Evolutionary conservation across 2,888 invertebrate genomes (phyloP).

Genomic region (Eulithis prunata): DNA sequence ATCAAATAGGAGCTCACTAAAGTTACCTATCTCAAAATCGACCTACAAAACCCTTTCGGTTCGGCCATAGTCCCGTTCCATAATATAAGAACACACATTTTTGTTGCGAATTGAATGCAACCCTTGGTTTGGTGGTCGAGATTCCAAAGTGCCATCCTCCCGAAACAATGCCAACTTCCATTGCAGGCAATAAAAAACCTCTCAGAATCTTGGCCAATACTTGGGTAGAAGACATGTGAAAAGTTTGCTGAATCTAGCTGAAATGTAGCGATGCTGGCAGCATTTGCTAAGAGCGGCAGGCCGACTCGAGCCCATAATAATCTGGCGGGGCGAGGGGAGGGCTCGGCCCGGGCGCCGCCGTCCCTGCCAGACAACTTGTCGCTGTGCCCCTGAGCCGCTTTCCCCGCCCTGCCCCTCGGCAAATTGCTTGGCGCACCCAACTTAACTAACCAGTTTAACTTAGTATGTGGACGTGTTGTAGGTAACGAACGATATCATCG

Average conservation of each 20-base stretch:
- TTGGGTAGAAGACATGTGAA: background rate
- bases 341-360: slow-evolving; percentile 48
- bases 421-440: slow-evolving; percentile 68
- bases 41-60: no score
- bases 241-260: background rate
- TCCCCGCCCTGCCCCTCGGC: slow-evolving; percentile 47
- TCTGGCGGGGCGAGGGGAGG: slow-evolving; percentile 44
- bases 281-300: slow-evolving; percentile 23
- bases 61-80: no score
- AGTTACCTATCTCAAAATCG: no score
- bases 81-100: no score
- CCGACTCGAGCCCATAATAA: slow-evolving; percentile 63
- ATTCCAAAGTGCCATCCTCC: no score
- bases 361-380: slow-evolving; percentile 82
- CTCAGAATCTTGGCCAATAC: no score
- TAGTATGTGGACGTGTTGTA: slow-evolving; percentile 48
- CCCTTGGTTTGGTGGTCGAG: no score
- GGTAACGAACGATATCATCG: slow-evolving; percentile 45
- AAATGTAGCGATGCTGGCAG: slow-evolving; percentile 12
- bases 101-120: no score
- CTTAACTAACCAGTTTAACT: slow-evolving; percentile 60
- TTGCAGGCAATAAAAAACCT: no score
- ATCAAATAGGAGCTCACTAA: no score
- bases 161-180: no score
- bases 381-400: slow-evolving; percentile 64